These are phyloP conservation scores for Pyrocephalus nanus DNA, from an alignment of 2,797 vertebrate species.

Conservation along the genomic window DNA sequence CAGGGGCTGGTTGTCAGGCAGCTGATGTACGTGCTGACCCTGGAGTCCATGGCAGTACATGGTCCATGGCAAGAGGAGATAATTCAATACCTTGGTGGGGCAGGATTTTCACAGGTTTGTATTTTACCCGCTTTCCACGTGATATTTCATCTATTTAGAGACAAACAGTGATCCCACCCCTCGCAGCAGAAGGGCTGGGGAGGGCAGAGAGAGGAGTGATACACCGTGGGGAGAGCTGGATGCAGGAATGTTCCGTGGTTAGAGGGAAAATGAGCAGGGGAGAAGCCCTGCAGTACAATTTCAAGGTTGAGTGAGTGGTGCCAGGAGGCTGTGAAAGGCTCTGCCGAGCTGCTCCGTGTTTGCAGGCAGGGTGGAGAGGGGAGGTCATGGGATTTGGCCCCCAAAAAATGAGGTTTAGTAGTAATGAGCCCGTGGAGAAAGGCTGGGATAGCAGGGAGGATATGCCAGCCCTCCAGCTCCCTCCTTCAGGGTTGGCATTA, in stretches of 20 bases:
- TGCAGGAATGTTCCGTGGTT: neutral
- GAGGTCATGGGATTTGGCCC: neutral
- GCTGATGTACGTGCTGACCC: neutral
- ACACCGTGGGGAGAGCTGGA: rapidly evolving
- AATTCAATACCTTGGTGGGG: neutral
- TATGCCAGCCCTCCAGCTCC: neutral
- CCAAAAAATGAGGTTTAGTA: neutral
- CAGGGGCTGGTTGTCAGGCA: neutral
- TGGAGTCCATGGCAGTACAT: rapidly evolving
- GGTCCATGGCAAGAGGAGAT: neutral
- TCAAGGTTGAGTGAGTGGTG: slow-evolving; percentile 32
- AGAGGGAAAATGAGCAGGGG: neutral
- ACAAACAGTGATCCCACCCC: rapidly evolving
- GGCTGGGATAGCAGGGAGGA: neutral
- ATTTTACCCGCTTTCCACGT: neutral
- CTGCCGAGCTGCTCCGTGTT: neutral
- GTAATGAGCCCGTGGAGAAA: neutral
- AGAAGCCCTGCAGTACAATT: slow-evolving; percentile 39
- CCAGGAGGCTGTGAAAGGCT: neutral
- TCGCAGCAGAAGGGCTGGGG: rapidly evolving
- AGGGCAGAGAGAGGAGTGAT: neutral
- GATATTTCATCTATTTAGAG: neutral
- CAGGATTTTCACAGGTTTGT: rapidly evolving
- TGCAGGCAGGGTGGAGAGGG: neutral
- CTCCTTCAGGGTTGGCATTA: neutral